These are phyloP conservation scores for Heteromurus nitidus DNA, from an alignment of 2,888 invertebrate genomes.

Conservation along the genomic window DNA sequence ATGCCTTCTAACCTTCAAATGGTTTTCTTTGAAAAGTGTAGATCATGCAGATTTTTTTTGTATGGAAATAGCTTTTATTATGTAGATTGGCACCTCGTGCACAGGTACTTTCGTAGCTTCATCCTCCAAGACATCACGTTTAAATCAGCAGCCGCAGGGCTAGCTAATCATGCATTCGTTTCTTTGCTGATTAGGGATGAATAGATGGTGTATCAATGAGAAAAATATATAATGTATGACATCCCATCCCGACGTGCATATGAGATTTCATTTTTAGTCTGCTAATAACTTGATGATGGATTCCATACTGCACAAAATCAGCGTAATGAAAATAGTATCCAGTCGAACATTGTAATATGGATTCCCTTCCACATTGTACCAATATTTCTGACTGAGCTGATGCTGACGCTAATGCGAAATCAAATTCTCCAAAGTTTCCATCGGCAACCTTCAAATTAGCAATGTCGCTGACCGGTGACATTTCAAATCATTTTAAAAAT, in stretches of 20 bases:
- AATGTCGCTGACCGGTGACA: too few relatives aligned
- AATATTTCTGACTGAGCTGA: too few relatives aligned
- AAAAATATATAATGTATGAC: neutral
- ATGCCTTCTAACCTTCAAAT: neutral
- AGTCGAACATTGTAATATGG: too few relatives aligned
- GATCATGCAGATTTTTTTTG: neutral
- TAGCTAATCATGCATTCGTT: neutral
- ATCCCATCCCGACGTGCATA: too few relatives aligned
- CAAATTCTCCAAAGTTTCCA: too few relatives aligned
- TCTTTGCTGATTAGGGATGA: neutral
- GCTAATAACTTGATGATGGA: neutral
- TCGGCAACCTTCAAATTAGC: too few relatives aligned
- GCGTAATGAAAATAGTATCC: neutral
- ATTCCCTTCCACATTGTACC: too few relatives aligned
- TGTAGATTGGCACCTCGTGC: neutral
- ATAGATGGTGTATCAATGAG: neutral
- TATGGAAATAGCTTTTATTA: neutral
- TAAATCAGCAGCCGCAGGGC: neutral
- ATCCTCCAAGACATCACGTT: neutral
- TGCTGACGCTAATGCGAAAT: too few relatives aligned
- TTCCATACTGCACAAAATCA: neutral
- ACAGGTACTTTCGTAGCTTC: neutral
- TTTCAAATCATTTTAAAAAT: too few relatives aligned
- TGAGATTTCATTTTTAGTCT: neutral
- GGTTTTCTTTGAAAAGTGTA: neutral